Evolutionary conservation across 2,888 invertebrate genomes (phyloP), one percentile per base, ranked within the genome.

Genomic region (Ophion ventricosus): DNA sequence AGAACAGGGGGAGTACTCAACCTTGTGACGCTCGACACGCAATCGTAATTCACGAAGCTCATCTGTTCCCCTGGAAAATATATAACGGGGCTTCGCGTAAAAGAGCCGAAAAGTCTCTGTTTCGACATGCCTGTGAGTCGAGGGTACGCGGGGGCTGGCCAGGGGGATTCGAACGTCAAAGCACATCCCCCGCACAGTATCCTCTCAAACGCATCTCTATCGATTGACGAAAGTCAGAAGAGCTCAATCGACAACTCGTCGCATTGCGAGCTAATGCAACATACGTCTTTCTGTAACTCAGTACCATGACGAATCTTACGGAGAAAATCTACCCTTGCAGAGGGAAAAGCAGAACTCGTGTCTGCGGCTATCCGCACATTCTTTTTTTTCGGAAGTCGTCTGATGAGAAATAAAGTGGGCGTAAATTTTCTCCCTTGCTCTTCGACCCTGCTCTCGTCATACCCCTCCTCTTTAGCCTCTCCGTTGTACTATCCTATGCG

Each of bases 361-460:
- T 74, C 76, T 75, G 77, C 69, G 81, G 78, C 72, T 56, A 61
- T 73, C 57, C 35, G 49, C 75, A 81, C 49, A 4, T 49, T 49
- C 49, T 87, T 85, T 87, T 87, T 88, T 79, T 82, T 80, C 57
- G 54, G 63, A 76, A 67, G 76, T 85, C 87, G 87, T 87, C 89
- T 89, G 90, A 91, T 90, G 91, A 91, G 90, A 91, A 91, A 91
- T 90, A 90, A 91, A 91, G 91, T 89, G 90, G 88, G 87, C 91
- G 91, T 90, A 91, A 91, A 91, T 90, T 87, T 89, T 86, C 64
- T 74, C 80, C 80, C 86, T 74, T 72, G 57, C 74, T 84, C 75
- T 29, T 56, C 63, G 78, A 64, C 11, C 61, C 57, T 67, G 49
- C 61, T 82, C 75, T 56, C 40, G 5, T 35, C 7, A 5, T 35